Evolutionary conservation across 2,888 invertebrate species (phyloP).

Genomic region (Cerceris ruficornis): DNA sequence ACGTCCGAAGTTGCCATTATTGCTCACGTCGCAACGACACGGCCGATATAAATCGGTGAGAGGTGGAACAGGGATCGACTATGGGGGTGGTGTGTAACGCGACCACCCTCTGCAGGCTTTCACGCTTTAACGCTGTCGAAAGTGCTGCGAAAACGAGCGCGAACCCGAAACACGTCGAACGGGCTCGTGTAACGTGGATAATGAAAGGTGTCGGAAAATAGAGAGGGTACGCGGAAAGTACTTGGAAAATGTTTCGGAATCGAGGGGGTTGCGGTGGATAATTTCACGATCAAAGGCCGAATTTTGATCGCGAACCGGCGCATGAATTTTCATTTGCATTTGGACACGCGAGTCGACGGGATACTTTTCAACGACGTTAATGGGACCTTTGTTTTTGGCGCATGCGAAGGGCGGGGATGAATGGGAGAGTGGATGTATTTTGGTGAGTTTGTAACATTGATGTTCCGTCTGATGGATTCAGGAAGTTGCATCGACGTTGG

Average conservation of each 20-base stretch:
- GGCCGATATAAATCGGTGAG: conserved; percentile 49
- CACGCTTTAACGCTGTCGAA: conserved; percentile 60
- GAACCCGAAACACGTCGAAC: conserved; percentile 46
- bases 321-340: no score
- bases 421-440: no score
- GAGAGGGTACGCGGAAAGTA: conserved; percentile 14
- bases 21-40: conserved; percentile 38
- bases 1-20: conserved; percentile 49
- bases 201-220: conserved; percentile 52
- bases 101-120: conserved; percentile 39
- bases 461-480: no score
- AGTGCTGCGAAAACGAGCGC: conserved; percentile 25
- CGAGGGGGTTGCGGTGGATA: neutral
- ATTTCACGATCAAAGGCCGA: no score
- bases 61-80: conserved; percentile 10
- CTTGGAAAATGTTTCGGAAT: conserved; percentile 28
- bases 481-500: no score
- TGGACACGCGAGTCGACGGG: no score
- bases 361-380: no score
- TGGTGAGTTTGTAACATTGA: no score
- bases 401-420: no score
- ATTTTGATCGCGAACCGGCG: no score
- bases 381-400: no score
- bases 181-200: conserved; percentile 52
- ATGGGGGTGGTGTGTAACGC: neutral